Base-by-base conservation (phyloP, 1,140 invertebrate species). In the Nephila pilipes region DNA sequence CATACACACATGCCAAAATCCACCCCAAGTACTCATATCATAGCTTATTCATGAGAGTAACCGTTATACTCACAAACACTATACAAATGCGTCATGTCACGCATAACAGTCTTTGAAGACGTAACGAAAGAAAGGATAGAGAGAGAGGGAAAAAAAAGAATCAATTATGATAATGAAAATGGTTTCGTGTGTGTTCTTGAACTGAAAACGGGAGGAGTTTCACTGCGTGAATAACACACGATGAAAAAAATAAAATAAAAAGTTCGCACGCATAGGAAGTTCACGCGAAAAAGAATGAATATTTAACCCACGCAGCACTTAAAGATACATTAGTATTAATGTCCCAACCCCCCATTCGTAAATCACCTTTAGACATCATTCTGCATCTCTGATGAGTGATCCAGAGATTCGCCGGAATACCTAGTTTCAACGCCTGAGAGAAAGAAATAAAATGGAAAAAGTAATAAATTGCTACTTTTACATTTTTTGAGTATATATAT, bases 281-380 rank as follows among this genome's bases (percentile, higher is more conserved):
- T 87, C 91, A 79, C 91, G 83, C 91, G 65, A 87, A 92, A 92
- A 38, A 87, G 60, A 18, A 79, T 92, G 91, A 87, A 92, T 87
- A 92, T 87, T 75, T 87, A 55, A 32, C 79, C 79, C 87, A 69
- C 60, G 63, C 25, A 57, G 79, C 46, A 85, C 81, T 92, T 92
- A 92, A 92, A 85, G 90, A 92, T 83, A 69, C 90, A 92, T 92
- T 92, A 92, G 90, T 69, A 85, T 92, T 92, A 85, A 65, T 65
- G 81, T 57, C 79, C 20, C 65, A 16, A 4, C 16, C 65, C 79
- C 79, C 69, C 36, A 20, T 81, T 3, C 79, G 36, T 81, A 81
- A 81, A 81, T 81, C 79, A 81, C n/a, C 38, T 20, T 46, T 18
- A 54, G 79, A 81, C 79, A 81, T 54, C 79, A 5, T 46, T 32